Percentiles rank a stretch among this genome's conserved stretches.
phyloP scores from a whole-genome alignment of 2,797 vertebrate species.

The Thunnus albacares region DNA sequence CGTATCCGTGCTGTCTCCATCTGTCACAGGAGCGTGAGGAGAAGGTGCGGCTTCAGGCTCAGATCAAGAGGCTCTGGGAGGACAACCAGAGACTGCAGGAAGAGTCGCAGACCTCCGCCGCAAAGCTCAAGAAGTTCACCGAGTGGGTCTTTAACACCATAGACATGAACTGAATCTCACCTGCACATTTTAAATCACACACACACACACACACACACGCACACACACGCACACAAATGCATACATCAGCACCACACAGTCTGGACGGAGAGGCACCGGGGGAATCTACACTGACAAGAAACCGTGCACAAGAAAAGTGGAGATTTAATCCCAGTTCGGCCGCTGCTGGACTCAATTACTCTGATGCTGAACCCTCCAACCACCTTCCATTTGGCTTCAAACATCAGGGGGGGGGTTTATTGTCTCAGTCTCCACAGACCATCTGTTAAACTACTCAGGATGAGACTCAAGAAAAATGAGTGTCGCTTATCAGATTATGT shows the following conservation, averaged over 20 bases:
- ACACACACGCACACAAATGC: conserved; percentile 18
- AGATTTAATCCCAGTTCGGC: conserved; percentile 1
- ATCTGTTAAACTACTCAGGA: conserved; percentile 58
- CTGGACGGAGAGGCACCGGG: conserved; percentile 27
- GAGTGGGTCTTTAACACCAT: conserved; percentile 99
- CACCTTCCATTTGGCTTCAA: conserved; percentile 44
- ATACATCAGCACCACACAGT: conserved; percentile 38
- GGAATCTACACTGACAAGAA: neutral
- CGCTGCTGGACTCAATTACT: conserved; percentile 3
- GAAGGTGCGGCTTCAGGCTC: conserved; percentile 93
- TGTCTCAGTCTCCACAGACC: conserved; percentile 18
- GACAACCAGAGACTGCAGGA: conserved; percentile 97
- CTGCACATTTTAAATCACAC: conserved; percentile 3
- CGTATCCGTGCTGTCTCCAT: neutral
- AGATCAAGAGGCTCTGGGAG: conserved; percentile 95
- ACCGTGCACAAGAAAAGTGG: neutral
- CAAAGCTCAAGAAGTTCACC: conserved; percentile 98
- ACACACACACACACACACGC: neutral
- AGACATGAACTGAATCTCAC: conserved; percentile 93
- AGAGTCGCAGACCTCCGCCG: conserved; percentile 95
- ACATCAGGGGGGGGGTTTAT: conserved; percentile 15
- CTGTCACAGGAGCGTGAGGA: conserved; percentile 93
- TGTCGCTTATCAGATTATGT: conserved; percentile 23
- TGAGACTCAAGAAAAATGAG: conserved; percentile 35
- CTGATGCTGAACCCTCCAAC: conserved; percentile 4